A percentile compares a stretch with the other conserved stretches of the same genome.
These are phyloP conservation scores for Botia almorhae DNA, from an alignment of 2,797 vertebrate genomes.

Conservation along the genomic window DNA sequence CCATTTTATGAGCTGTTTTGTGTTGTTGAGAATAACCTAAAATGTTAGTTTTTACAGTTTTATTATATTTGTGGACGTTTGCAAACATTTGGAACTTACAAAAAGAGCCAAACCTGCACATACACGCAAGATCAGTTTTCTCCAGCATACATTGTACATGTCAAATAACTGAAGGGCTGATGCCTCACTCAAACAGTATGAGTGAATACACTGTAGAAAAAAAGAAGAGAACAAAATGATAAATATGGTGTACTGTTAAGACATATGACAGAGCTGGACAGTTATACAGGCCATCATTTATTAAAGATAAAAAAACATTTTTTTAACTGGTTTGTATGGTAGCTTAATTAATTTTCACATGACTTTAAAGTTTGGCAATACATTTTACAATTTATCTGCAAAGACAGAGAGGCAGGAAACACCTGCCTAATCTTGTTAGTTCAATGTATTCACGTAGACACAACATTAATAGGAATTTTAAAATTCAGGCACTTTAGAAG, in stretches of 20 bases:
- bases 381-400: not conserved
- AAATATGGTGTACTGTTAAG: not conserved
- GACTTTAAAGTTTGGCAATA: not conserved
- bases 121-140: not conserved
- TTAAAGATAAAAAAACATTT: conserved; percentile 8
- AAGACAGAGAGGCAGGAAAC: not conserved
- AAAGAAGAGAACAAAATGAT: not conserved
- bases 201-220: not conserved
- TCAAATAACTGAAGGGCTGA: not conserved
- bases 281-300: not conserved
- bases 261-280: conserved; percentile 4
- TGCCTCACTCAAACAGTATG: not conserved
- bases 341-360: conserved; percentile 10
- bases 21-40: not conserved
- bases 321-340: not conserved
- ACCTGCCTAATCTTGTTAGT: not conserved
- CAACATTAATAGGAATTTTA: not conserved
- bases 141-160: not conserved
- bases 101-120: not conserved
- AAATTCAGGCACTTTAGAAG: not conserved
- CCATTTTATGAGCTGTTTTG: not conserved
- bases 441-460: not conserved
- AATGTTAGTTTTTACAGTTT: not conserved
- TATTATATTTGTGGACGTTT: not conserved
- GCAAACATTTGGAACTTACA: not conserved